Percentiles rank a stretch among this genome's conserved stretches.
phyloP scores from a whole-genome alignment of 2,113 vertebrate genomes.

The Ranitomeya variabilis region DNA sequence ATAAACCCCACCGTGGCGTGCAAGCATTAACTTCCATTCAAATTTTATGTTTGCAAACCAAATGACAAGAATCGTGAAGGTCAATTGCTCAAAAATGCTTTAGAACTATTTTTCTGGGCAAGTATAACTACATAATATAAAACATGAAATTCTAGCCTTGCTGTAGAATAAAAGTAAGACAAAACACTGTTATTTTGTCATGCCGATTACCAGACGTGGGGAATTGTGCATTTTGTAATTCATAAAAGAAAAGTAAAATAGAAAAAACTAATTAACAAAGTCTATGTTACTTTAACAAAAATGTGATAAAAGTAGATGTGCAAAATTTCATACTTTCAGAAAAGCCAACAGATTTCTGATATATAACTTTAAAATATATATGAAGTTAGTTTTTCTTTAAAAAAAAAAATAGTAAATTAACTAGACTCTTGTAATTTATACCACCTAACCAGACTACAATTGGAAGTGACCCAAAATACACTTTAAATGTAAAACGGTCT shows the following conservation, averaged over 20 bases:
- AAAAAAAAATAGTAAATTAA: neutral
- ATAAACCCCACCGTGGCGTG: slow-evolving; percentile 9
- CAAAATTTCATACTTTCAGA: neutral
- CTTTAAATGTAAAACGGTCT: slow-evolving; percentile 1
- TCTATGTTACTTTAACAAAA: neutral
- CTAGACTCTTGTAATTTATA: slow-evolving; percentile 19
- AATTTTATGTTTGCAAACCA: slow-evolving; percentile 34
- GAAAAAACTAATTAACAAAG: neutral
- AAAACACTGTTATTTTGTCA: slow-evolving; percentile 25
- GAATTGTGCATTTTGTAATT: slow-evolving; percentile 6
- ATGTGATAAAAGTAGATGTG: neutral
- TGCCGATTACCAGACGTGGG: neutral
- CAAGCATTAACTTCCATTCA: slow-evolving; percentile 30
- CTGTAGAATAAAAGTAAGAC: slow-evolving; percentile 9
- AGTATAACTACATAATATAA: slow-evolving; percentile 14
- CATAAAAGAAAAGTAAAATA: too few relatives aligned
- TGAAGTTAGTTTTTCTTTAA: neutral
- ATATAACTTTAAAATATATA: neutral
- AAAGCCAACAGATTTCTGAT: neutral
- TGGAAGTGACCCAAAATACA: slow-evolving; percentile 32
- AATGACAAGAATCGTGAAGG: slow-evolving; percentile 29
- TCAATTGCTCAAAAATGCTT: slow-evolving; percentile 6
- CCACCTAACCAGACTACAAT: neutral
- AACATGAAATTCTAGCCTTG: slow-evolving; percentile 44
- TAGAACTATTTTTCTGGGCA: slow-evolving; percentile 45